Evolutionary conservation across 1,140 invertebrate species (phyloP), one percentile per base, ranked within the genome.

Genomic region (Dendrolimus kikuchii): DNA sequence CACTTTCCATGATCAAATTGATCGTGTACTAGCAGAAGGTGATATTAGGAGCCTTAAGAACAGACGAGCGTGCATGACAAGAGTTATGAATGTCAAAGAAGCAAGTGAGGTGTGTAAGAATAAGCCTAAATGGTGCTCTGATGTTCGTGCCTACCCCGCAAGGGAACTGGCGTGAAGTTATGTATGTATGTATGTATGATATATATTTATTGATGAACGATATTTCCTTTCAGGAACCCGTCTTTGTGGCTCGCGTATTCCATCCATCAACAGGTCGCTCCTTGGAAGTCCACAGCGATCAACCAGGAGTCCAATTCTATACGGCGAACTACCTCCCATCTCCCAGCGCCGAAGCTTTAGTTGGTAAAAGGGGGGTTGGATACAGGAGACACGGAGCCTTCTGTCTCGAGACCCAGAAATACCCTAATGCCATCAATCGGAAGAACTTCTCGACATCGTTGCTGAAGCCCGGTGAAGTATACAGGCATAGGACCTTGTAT

Each of bases 221-320:
- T 23, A 23, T 23, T 23, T 23, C 23, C 49, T 68, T 72, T n/a
- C 67, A 86, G 82, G 58, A 49, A 0, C n/a, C 82, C 5, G 72
- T 53, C 53, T 82, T 84, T 66, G 66, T 78, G 1, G 74, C 85
- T 0, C 90, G 90, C 55, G 90, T 95, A 0, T 61, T 79, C 9
- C 94, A 97, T 81, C 91, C 91, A 0, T 62, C 72, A 5, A 91
- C 90, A 57, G 95, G 95, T 6, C 90, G 95, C 54, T 88, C 69
- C 7, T 66, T 98, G 51, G 93, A 96, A 73, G 88, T 97, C 0
- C 92, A 90, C 60, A 93, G 93, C 7, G 92, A 96, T 79, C 95
- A 98, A 72, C 95, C 95, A 0, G 96, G 96, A 6, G 90, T 98
- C 6, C 96, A 98, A 70, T 92, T 99, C 64, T 98, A 98, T 72